Percentiles rank a stretch among this genome's conserved stretches.
Evolutionary conservation across 1,140 invertebrate species (phyloP).

Genomic region (Physella acuta): DNA sequence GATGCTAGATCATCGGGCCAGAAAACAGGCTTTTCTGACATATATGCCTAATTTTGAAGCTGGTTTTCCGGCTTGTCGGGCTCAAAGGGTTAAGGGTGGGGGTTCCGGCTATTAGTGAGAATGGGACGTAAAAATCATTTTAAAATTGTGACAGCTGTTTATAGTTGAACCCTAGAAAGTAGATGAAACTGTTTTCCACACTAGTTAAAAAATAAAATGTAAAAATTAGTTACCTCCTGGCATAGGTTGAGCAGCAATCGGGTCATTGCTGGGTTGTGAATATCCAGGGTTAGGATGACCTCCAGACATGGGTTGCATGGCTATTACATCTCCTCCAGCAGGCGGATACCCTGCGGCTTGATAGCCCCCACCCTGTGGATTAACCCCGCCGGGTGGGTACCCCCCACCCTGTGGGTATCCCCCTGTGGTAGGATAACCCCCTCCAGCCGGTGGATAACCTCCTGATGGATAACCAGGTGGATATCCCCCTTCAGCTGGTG

Average conservation of each 20-base stretch:
- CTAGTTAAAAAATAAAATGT: too few species aligned
- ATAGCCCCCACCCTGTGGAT: background rate
- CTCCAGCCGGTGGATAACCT: background rate
- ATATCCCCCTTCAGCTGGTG: background rate
- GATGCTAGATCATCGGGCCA: too few species aligned
- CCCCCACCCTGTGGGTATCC: background rate
- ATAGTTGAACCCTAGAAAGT: too few species aligned
- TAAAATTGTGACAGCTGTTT: too few species aligned
- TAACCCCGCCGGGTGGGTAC: background rate
- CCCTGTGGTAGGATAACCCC: background rate
- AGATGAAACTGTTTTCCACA: too few species aligned
- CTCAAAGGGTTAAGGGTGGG: too few species aligned
- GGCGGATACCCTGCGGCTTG: conserved; percentile 17
- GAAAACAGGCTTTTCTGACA: too few species aligned
- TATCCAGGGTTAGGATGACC: conserved; percentile 21
- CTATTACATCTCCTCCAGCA: background rate
- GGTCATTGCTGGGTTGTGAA: conserved; percentile 14
- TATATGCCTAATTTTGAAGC: too few species aligned
- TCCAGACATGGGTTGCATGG: background rate
- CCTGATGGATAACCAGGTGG: conserved; percentile 9
- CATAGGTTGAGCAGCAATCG: conserved; percentile 32
- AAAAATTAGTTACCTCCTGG: conserved; percentile 34
- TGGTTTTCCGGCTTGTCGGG: too few species aligned
- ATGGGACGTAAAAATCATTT: too few species aligned
- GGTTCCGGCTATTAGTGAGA: too few species aligned